phyloP scores from a whole-genome alignment of 1,140 invertebrate genomes.

The Trichoplusia ni region DNA sequence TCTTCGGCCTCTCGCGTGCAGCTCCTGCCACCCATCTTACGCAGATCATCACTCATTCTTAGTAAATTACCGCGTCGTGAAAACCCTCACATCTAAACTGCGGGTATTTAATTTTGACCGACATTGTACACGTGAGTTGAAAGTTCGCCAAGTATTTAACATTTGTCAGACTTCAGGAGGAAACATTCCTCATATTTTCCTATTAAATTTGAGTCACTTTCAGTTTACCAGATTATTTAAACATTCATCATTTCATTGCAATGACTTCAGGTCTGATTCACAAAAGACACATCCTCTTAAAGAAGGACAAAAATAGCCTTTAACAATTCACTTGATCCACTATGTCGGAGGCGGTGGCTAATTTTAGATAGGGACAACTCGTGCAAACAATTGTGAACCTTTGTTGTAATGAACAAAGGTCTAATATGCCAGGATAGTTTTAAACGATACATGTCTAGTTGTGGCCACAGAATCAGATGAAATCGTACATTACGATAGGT shows the following conservation, averaged over 20 bases:
- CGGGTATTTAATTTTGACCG: background rate
- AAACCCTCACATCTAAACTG: no score
- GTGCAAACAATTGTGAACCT: slow-evolving; percentile 16
- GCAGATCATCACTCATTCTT: no score
- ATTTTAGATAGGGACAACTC: slow-evolving; percentile 13
- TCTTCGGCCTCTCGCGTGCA: no score
- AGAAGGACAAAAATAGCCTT: slow-evolving; percentile 27
- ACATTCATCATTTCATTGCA: background rate
- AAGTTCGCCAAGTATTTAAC: slow-evolving; percentile 4
- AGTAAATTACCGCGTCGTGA: no score
- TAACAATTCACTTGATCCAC: slow-evolving; percentile 18
- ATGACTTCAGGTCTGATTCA: slow-evolving; percentile 25
- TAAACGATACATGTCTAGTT: background rate
- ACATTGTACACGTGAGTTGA: slow-evolving; percentile 8
- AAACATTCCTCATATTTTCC: background rate
- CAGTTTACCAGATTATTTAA: background rate
- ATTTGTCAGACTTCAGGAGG: background rate
- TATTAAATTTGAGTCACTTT: background rate
- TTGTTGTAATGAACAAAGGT: slow-evolving; percentile 7
- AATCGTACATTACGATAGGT: background rate
- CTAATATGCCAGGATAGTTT: background rate
- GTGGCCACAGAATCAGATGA: slow-evolving; percentile 6
- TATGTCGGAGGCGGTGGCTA: slow-evolving; percentile 27
- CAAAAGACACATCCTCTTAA: slow-evolving; percentile 29
- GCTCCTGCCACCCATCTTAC: no score